Conservation (phyloP, 2,113 vertebrate genomes). For the Muntiacus reevesi region DNA sequence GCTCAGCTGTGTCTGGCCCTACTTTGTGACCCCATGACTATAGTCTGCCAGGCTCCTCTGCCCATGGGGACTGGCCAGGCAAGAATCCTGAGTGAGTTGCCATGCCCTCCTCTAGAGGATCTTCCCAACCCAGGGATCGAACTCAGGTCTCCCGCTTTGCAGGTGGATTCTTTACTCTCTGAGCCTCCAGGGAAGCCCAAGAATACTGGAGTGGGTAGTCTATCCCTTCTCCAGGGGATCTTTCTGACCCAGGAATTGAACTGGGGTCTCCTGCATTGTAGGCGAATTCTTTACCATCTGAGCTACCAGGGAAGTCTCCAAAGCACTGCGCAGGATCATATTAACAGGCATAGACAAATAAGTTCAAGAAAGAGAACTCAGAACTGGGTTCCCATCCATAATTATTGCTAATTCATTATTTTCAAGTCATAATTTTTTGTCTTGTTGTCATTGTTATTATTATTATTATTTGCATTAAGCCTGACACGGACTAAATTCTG, state of each 20-base stretch:
- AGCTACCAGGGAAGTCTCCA: not conserved
- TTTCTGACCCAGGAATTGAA: fast-evolving
- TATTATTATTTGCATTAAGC: not conserved
- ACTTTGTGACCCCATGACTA: not conserved
- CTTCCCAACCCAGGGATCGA: not conserved
- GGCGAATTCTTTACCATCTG: not conserved
- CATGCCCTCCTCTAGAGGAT: not conserved
- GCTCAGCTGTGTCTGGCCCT: not conserved
- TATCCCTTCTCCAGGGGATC: not conserved
- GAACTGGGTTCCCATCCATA: not conserved
- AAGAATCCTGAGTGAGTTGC: not conserved
- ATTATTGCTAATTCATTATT: not conserved
- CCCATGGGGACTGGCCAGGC: not conserved
- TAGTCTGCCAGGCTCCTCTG: not conserved
- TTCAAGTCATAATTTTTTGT: not conserved
- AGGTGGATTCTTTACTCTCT: not conserved
- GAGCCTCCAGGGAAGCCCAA: not conserved
- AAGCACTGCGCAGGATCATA: not conserved
- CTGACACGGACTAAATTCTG: not conserved
- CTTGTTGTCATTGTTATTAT: not conserved
- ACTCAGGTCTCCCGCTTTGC: not conserved
- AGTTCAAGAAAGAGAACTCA: not conserved
- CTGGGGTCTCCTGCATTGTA: not conserved
- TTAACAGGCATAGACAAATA: not conserved
- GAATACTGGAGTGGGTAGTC: not conserved